phyloP scores from a whole-genome alignment of 2,797 vertebrate genomes.

The Erithacus rubecula region DNA sequence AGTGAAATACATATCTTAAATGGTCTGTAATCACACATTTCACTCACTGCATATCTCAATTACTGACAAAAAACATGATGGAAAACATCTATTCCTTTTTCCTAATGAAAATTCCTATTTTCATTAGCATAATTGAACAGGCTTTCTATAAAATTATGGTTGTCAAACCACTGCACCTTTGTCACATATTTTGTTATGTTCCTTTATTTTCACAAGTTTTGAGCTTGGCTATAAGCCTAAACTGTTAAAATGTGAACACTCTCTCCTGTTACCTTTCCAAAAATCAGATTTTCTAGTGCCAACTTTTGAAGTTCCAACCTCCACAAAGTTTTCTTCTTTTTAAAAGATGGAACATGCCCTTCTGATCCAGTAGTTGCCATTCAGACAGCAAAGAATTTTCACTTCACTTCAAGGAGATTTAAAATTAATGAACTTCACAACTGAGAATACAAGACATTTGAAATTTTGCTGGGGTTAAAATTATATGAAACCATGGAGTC shows the following conservation, averaged over 20 bases:
- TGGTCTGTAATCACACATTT: background rate
- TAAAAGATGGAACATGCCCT: background rate
- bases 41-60: background rate
- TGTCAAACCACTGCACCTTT: background rate
- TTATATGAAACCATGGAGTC: background rate
- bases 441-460: background rate
- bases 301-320: background rate
- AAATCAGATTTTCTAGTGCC: background rate
- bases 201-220: background rate
- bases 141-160: background rate
- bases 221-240: background rate
- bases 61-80: background rate
- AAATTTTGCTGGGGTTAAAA: background rate
- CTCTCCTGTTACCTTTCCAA: background rate
- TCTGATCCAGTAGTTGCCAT: background rate
- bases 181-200: background rate
- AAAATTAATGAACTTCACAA: slow-evolving; percentile 12
- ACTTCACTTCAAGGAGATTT: background rate
- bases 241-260: background rate
- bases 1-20: background rate
- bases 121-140: background rate
- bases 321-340: background rate
- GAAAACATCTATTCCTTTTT: background rate
- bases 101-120: background rate
- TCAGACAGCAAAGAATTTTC: background rate